phyloP scores from a whole-genome alignment of 1,140 invertebrate genomes.

The Marisa cornuarietis region DNA sequence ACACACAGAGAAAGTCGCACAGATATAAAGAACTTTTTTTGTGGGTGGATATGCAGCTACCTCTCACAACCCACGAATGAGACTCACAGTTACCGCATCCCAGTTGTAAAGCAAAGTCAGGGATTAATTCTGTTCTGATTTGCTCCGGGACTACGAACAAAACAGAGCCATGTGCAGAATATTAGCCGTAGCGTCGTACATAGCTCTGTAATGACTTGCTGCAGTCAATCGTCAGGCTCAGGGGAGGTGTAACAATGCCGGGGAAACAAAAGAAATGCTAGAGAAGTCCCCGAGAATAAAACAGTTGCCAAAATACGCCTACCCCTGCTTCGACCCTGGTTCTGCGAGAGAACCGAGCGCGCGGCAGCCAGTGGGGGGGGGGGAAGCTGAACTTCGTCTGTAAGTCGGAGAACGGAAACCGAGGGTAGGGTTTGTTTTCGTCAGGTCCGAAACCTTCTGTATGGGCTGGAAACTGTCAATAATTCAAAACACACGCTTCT shows the following conservation, averaged over 20 bases:
- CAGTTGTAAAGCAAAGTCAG: no score
- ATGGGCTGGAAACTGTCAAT: conserved; percentile 9
- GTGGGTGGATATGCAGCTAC: no score
- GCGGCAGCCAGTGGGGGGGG: background rate
- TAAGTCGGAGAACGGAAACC: background rate
- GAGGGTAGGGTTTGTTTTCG: conserved; percentile 14
- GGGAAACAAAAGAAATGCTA: conserved; percentile 4
- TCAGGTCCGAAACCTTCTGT: background rate
- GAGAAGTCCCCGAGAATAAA: background rate
- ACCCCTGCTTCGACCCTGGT: background rate
- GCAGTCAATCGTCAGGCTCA: background rate
- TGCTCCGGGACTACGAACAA: background rate
- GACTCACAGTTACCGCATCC: no score
- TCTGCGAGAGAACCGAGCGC: background rate
- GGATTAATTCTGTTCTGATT: no score
- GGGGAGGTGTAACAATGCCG: conserved; percentile 3
- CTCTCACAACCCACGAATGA: no score
- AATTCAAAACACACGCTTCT: conserved; percentile 17
- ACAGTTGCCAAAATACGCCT: conserved; percentile 19
- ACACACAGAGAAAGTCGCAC: no score
- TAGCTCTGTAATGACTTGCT: background rate
- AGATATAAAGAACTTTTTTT: no score
- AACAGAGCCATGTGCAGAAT: background rate
- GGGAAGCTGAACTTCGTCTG: conserved; percentile 11
- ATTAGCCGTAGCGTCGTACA: conserved; percentile 2